Evolutionary conservation across 2,113 vertebrate genomes (phyloP), one percentile per base, ranked within the genome.

Genomic region (Indicator maculatus): DNA sequence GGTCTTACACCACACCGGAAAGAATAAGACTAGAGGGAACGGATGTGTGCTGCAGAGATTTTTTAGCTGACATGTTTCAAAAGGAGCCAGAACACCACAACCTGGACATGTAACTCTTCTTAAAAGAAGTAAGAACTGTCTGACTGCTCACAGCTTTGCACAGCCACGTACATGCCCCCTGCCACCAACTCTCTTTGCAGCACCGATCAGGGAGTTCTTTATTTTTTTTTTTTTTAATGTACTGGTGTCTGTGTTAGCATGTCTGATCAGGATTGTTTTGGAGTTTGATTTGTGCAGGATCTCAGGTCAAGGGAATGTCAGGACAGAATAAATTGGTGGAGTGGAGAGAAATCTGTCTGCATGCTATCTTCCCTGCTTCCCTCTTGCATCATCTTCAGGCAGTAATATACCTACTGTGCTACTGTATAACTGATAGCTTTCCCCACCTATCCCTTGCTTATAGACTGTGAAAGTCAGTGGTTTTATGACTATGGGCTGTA

Each of bases 71-170:
- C 69, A 83, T 13, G 0, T 91, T 91, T 89, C 24, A 2, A 92
- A 92, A 83, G 52, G 79, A 96, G 72, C 10, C 72, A 56, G 92
- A 80, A 77, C 79, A 80, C 7, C 64, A 67, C 63, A 92, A 74
- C 64, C 72, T 85, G 89, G 91, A 79, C 72, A 44, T 58, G 41
- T 67, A 93, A 88, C 82, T 74, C 76, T 96, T 89, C 67, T 83
- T 60, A 69, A 91, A 88, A 74, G 86, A 90, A 75, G 82, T 95
- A 83, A 67, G 52, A 83, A 73, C 38, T 89, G 53, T 74, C 75
- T 92, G 85, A 93, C 83, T 81, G 72, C 79, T 87, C 89, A 65
- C 47, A 70, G 87, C 44, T 85, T 90, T 89, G 56, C 64, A 63
- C 58, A 85, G 88, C 52, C 92, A 78, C 0, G 11, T 55, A 26